phyloP scores from a whole-genome alignment of 2,113 vertebrate genomes.

The Geothlypis trichas region DNA sequence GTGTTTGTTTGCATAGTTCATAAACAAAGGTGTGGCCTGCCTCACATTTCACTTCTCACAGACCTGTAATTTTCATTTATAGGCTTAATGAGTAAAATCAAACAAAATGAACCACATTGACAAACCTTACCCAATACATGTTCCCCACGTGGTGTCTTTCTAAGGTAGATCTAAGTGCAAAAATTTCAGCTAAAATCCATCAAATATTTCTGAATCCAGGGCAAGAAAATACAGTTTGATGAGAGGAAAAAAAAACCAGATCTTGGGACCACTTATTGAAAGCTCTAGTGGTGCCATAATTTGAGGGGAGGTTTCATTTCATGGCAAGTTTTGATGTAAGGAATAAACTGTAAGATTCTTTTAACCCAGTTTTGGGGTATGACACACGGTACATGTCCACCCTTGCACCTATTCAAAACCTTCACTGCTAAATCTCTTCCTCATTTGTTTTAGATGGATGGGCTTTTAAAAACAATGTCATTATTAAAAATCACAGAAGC shows the following conservation, averaged over 20 bases:
- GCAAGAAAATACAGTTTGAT: background rate
- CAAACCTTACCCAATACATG: background rate
- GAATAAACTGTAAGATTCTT: background rate
- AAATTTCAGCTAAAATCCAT: background rate
- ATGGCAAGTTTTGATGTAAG: background rate
- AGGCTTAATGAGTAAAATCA: background rate
- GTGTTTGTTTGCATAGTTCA: background rate
- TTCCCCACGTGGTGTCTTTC: background rate
- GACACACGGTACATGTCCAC: background rate
- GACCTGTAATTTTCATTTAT: background rate
- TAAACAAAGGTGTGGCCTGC: background rate
- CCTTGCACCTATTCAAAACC: background rate
- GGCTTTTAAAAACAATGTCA: slow-evolving; percentile 89
- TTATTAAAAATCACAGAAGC: slow-evolving; percentile 83
- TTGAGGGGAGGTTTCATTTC: background rate
- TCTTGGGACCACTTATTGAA: background rate
- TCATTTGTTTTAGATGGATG: slow-evolving; percentile 81
- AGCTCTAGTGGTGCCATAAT: background rate
- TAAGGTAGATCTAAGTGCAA: background rate
- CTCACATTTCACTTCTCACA: background rate
- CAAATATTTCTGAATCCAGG: background rate
- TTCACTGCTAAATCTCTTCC: background rate
- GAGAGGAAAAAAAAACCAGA: rapidly evolving
- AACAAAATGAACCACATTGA: background rate
- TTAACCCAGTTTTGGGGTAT: background rate